Conservation (phyloP, 2,113 vertebrate genomes). For the Bolborhynchus lineola region DNA sequence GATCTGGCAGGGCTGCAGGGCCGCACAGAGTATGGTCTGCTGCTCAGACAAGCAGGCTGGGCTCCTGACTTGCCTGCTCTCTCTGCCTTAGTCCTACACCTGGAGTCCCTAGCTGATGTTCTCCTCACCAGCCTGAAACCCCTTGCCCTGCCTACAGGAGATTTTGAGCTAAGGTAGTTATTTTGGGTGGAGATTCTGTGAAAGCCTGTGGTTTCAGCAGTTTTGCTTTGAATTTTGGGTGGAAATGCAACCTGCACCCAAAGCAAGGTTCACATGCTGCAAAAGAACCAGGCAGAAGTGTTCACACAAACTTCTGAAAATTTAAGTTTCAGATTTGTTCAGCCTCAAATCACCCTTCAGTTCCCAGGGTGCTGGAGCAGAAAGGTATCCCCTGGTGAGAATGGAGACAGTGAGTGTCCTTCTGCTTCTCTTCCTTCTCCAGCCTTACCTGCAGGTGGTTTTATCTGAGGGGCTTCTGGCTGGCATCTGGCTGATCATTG, state of each 20-base stretch:
- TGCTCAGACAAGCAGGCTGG: background rate
- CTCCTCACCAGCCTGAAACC: background rate
- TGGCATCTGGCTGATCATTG: rapidly evolving
- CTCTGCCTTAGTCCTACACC: background rate
- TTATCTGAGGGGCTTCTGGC: background rate
- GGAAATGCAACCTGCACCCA: background rate
- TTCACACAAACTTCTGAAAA: background rate
- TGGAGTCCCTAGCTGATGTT: background rate
- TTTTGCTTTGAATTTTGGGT: background rate
- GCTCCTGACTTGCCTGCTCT: background rate
- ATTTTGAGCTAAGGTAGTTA: background rate
- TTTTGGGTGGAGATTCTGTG: background rate
- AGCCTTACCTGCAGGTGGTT: background rate
- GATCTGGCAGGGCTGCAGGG: background rate
- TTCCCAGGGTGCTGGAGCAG: background rate
- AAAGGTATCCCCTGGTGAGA: background rate
- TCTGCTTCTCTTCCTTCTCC: background rate
- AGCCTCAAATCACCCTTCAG: background rate
- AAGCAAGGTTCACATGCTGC: background rate
- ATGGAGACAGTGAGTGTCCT: background rate
- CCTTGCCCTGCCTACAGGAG: background rate
- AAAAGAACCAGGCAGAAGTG: background rate
- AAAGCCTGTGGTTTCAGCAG: background rate
- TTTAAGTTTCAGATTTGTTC: background rate
- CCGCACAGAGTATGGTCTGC: background rate